A percentile compares a stretch with the other conserved stretches of the same genome.
These are phyloP conservation scores for Sycobia sp. DNA, from an alignment of 1,140 invertebrate species.

Conservation along the genomic window DNA sequence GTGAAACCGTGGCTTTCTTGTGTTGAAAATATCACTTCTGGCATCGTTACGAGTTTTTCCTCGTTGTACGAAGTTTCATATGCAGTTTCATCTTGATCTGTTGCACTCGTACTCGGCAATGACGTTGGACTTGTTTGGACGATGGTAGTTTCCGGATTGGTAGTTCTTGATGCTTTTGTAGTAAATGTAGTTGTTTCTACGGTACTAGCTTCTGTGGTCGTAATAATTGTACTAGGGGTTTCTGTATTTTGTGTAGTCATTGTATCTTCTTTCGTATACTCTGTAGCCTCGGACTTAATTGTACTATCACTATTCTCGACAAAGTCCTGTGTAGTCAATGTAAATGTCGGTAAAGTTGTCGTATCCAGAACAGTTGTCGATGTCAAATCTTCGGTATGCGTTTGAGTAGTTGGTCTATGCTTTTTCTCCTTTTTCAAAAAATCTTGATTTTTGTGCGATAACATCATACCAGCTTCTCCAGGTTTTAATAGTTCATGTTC, in stretches of 20 bases:
- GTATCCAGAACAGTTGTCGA: conserved; percentile 11
- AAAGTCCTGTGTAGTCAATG: neutral
- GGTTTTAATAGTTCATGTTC: conserved; percentile 52
- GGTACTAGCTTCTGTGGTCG: neutral
- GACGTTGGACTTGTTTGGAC: neutral
- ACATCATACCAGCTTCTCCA: conserved; percentile 52
- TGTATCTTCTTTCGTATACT: neutral
- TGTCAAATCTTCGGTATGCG: neutral
- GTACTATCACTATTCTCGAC: conserved; percentile 12
- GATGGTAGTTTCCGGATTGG: conserved; percentile 13
- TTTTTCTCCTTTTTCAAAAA: neutral
- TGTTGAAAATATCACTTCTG: conserved; percentile 41
- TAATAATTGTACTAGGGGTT: conserved; percentile 3
- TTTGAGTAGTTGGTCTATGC: neutral
- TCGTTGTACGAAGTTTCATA: conserved; percentile 29
- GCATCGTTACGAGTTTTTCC: conserved; percentile 35
- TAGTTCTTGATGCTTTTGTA: neutral
- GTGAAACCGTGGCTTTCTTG: conserved; percentile 14
- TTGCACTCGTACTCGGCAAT: conserved; percentile 28
- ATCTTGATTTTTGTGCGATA: conserved; percentile 39
- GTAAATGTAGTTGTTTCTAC: conserved; percentile 12
- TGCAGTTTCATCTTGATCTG: conserved; percentile 7
- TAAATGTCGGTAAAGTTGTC: neutral
- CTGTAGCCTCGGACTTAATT: neutral
- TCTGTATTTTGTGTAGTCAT: conserved; percentile 1